Conservation (phyloP, 2,888 invertebrate genomes). For the Fissipunctia ypsillon region DNA sequence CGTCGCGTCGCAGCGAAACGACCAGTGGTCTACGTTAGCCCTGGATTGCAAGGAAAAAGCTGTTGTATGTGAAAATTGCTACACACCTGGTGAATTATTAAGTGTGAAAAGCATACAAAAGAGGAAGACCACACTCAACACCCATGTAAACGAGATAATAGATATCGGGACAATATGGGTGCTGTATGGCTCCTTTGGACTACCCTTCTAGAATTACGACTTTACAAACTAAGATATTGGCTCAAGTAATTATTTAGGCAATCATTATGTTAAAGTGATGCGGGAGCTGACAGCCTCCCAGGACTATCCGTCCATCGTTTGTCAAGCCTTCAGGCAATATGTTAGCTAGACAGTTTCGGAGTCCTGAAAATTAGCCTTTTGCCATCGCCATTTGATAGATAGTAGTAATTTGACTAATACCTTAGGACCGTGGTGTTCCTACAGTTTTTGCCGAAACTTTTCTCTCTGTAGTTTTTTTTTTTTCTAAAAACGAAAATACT, state of each 20-base stretch:
- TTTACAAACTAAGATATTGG: conserved; percentile 22
- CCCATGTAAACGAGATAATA: background rate
- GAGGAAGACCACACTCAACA: background rate
- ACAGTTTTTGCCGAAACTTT: background rate
- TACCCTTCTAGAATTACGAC: conserved; percentile 19
- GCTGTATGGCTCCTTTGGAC: too few relatives aligned
- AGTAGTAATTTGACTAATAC: conserved; percentile 26
- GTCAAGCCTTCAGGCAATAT: conserved; percentile 31
- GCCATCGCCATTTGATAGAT: conserved; percentile 11
- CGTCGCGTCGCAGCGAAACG: too few relatives aligned
- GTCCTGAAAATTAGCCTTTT: conserved; percentile 30
- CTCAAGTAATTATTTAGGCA: conserved; percentile 36
- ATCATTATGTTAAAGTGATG: conserved; percentile 50
- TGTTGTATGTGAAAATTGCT: background rate
- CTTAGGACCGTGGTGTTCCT: background rate
- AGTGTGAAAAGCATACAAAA: background rate
- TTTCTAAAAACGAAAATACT: background rate
- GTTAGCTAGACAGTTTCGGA: conserved; percentile 15
- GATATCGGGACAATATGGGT: background rate
- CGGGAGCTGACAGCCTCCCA: conserved; percentile 29
- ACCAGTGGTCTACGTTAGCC: too few relatives aligned
- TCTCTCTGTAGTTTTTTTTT: background rate
- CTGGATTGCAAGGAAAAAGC: too few relatives aligned
- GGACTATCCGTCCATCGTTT: conserved; percentile 40
- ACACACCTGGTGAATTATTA: background rate